phyloP scores from a whole-genome alignment of 2,113 vertebrate genomes.

The Illadopsis cleaveri region DNA sequence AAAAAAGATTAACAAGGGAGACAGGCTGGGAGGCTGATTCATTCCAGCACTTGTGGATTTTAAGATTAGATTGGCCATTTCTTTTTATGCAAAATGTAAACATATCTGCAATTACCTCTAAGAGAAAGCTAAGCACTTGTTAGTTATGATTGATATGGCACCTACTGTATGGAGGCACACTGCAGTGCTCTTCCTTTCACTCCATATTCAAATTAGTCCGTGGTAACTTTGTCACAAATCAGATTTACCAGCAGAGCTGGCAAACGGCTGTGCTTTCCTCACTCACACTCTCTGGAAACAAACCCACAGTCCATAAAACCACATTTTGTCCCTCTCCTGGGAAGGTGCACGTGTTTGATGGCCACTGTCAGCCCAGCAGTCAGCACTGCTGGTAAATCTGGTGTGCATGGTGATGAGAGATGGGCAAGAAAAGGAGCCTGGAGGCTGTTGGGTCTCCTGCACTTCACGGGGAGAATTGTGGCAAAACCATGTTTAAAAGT shows the following conservation, averaged over 20 bases:
- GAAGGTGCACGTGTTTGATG: not conserved
- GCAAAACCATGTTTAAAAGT: not conserved
- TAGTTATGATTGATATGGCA: not conserved
- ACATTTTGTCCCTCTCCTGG: not conserved
- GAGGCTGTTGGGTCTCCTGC: no score
- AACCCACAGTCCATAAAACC: not conserved
- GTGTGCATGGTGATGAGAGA: rapidly evolving
- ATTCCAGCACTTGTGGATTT: not conserved
- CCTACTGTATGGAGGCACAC: not conserved
- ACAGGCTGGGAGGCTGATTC: not conserved
- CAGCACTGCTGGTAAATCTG: not conserved
- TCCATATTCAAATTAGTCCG: not conserved
- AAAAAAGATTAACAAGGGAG: not conserved
- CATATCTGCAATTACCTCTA: not conserved
- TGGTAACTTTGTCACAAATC: not conserved
- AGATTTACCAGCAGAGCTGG: not conserved
- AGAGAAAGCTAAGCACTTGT: not conserved
- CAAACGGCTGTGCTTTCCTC: not conserved
- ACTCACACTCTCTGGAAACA: not conserved
- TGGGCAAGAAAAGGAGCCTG: no score
- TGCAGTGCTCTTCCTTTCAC: not conserved
- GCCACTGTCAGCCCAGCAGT: not conserved
- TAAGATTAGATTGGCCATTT: not conserved
- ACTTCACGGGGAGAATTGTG: no score
- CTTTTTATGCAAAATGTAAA: constrained; percentile 14